phyloP scores from a whole-genome alignment of 2,113 vertebrate genomes.

The Amphiprion ocellaris region DNA sequence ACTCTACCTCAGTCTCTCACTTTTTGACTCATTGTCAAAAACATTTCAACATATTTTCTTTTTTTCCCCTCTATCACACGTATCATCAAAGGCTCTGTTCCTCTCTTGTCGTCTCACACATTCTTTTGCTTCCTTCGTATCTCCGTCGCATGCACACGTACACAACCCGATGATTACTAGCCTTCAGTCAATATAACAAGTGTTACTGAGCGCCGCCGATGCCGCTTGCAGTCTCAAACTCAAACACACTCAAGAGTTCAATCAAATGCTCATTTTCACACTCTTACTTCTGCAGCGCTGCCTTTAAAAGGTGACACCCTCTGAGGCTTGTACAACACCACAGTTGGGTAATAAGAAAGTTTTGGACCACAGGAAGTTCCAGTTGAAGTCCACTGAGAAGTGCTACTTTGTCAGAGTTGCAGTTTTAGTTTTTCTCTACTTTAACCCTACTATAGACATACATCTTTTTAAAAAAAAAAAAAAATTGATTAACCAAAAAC shows the following conservation, averaged over 20 bases:
- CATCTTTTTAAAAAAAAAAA: no score
- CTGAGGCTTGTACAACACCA: neutral
- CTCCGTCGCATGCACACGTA: neutral
- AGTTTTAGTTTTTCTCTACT: no score
- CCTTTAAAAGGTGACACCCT: slow-evolving; percentile 8
- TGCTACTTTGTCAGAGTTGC: neutral
- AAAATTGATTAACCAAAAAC: no score
- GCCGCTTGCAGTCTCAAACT: slow-evolving; percentile 31
- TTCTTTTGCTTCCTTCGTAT: slow-evolving; percentile 9
- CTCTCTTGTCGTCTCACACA: neutral
- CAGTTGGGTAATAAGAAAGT: slow-evolving; percentile 28
- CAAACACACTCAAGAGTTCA: slow-evolving; percentile 41
- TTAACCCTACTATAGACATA: no score
- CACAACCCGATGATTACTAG: slow-evolving; percentile 18
- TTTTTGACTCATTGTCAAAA: slow-evolving; percentile 22
- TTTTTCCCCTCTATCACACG: neutral
- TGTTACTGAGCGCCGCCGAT: slow-evolving; percentile 48
- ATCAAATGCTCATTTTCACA: slow-evolving; percentile 37
- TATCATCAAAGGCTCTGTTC: slow-evolving; percentile 10
- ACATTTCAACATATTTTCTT: slow-evolving; percentile 7
- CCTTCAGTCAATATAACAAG: slow-evolving; percentile 50
- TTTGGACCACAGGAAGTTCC: neutral
- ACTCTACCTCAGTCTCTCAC: neutral
- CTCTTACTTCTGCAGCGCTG: neutral
- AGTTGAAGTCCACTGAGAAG: neutral